Evolutionary conservation across 2,113 vertebrate species (phyloP).

Genomic region (Thinocorus orbignyianus): DNA sequence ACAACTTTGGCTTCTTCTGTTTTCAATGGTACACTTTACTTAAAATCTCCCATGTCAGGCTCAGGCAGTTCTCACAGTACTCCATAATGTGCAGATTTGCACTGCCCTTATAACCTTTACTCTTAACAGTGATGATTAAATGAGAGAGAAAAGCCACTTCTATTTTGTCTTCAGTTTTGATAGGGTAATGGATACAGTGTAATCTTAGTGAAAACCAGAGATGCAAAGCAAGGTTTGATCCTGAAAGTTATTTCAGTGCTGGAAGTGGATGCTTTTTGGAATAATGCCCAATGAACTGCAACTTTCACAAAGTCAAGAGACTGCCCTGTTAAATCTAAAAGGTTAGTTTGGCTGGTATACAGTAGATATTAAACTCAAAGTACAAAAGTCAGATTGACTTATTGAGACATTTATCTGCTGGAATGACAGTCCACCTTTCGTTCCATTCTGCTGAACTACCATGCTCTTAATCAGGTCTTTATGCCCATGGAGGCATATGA

Average conservation of each 20-base stretch:
- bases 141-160: not conserved
- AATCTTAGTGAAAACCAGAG: constrained; percentile 5
- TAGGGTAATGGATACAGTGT: not conserved
- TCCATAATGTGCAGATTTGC: not conserved
- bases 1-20: not conserved
- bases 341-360: not conserved
- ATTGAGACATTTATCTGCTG: constrained; percentile 26
- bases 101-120: not conserved
- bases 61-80: not conserved
- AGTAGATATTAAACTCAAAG: constrained; percentile 4
- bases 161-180: not conserved
- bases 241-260: not conserved
- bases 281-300: not conserved
- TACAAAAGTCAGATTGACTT: constrained; percentile 10
- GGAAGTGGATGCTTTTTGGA: constrained; percentile 17
- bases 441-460: not conserved
- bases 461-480: not conserved
- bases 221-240: constrained; percentile 16
- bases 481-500: not conserved
- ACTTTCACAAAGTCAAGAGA: not conserved
- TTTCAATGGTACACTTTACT: not conserved
- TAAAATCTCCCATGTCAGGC: not conserved
- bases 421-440: not conserved
- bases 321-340: constrained; percentile 33
- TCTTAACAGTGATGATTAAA: not conserved